Evolutionary conservation across 2,888 invertebrate genomes (phyloP), one percentile per base, ranked within the genome.

Genomic region (Ectobius pallidus): DNA sequence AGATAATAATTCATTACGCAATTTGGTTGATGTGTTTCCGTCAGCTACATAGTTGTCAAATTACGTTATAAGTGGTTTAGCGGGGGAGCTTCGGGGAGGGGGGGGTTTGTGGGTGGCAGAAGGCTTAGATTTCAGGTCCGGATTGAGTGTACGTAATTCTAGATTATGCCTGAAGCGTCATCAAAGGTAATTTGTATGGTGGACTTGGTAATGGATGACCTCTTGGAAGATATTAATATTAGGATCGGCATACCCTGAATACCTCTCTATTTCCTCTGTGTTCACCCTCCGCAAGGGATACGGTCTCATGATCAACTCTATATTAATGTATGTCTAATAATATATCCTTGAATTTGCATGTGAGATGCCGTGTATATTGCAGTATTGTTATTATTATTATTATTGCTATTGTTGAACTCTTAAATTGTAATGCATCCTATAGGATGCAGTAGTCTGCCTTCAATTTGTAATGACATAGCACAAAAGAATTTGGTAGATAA

Each of bases 1-100:
- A 46, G 65, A 65, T 65, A 65, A 65, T 65, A 65, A 65, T 65
- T 65, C 65, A 65, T 65, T 65, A 46, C 65, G 65, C 65, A 65
- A 65, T 65, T 65, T 65, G 65, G 42, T 44, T 65, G 65, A 65
- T 65, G 65, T 27, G 65, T 65, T 58, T 65, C 65, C 65, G 65
- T 65, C 65, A 65, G 65, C 46, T 65, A 65, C 46, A 25, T 46
- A 65, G 46, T 65, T 65, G 65, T 65, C 65, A 65, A 65, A 65
- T 65, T 65, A 65, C 46, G 46, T 65, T 65, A 65, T 65, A 65
- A 65, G 65, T 65, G 65, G 65, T 65, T 65, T 65, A 30, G 46
- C n/a, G 20, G 65, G 16, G 63, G 16, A 25, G 42, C 22, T 7
- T 1, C 3, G 30, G n/a, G 30, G 61, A 1, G 32, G 42, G 25